A percentile compares a stretch with the other conserved stretches of the same genome.
These are phyloP conservation scores for Plestiodon gilberti DNA, from an alignment of 2,113 vertebrate species.

Conservation along the genomic window DNA sequence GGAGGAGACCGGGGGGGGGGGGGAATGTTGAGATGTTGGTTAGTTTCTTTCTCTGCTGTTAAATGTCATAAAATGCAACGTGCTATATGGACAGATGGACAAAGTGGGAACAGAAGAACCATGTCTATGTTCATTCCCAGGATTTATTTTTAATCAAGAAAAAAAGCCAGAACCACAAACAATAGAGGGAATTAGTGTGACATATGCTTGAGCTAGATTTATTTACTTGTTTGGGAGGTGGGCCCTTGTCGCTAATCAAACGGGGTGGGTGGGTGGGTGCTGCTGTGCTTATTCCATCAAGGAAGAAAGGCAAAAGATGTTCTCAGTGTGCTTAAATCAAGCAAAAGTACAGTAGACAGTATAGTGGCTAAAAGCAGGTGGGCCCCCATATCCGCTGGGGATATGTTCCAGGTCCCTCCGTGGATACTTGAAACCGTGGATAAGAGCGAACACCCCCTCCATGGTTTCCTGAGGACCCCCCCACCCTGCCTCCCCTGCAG, in stretches of 20 bases:
- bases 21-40: not conserved
- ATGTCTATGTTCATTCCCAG: not conserved
- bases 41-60: not conserved
- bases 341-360: no score
- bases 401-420: no score
- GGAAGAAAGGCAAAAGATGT: not conserved
- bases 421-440: no score
- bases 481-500: no score
- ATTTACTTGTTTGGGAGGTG: not conserved
- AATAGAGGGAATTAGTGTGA: not conserved
- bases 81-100: not conserved
- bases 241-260: not conserved
- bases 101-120: not conserved
- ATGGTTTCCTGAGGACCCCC: no score
- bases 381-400: no score
- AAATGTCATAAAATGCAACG: not conserved
- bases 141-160: slow-evolving; percentile 6
- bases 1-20: not conserved
- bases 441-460: no score
- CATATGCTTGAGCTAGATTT: not conserved
- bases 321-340: not conserved
- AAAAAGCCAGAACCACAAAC: not conserved
- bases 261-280: not conserved
- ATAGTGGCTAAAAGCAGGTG: not conserved
- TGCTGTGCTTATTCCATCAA: not conserved